Evolutionary conservation across 2,888 invertebrate genomes (phyloP).

Genomic region (Drosophila sordidapex): DNA sequence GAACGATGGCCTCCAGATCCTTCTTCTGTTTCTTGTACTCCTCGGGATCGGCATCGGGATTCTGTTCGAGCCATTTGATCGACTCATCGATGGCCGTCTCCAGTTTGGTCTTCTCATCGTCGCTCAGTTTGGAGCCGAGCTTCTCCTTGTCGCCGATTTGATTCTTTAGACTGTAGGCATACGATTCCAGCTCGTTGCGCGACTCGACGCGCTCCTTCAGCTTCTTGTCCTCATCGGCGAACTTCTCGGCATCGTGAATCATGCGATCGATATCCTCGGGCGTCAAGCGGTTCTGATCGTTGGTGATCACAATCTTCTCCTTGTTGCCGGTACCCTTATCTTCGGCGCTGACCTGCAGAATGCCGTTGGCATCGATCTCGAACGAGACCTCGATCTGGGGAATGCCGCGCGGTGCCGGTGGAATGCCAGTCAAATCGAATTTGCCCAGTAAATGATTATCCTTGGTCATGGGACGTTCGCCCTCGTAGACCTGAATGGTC

Average conservation of each 20-base stretch:
- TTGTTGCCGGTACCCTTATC: slow-evolving; percentile 99
- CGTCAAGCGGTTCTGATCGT: slow-evolving; percentile 98
- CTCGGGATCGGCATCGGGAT: slow-evolving; percentile 95
- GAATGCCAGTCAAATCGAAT: slow-evolving; percentile 98
- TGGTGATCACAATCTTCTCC: slow-evolving; percentile 99
- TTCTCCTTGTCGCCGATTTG: slow-evolving; percentile 98
- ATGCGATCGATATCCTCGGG: slow-evolving; percentile 99
- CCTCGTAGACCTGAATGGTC: slow-evolving; percentile 99
- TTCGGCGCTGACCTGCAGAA: slow-evolving; percentile 98
- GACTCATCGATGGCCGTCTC: slow-evolving; percentile 98
- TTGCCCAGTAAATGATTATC: slow-evolving; percentile 99
- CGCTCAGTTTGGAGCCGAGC: slow-evolving; percentile 94
- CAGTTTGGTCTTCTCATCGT: slow-evolving; percentile 97
- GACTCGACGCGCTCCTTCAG: slow-evolving; percentile 97
- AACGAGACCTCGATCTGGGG: slow-evolving; percentile 98
- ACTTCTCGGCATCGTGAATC: slow-evolving; percentile 99
- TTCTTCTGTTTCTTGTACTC: slow-evolving; percentile 98
- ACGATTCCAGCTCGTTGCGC: slow-evolving; percentile 98
- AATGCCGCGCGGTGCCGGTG: slow-evolving; percentile 96
- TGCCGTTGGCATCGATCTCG: slow-evolving; percentile 97
- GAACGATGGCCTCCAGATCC: slow-evolving; percentile 96
- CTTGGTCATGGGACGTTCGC: slow-evolving; percentile 99
- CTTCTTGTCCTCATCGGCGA: slow-evolving; percentile 99
- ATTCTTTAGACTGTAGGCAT: slow-evolving; percentile 98
- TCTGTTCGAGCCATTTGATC: slow-evolving; percentile 99